These are phyloP conservation scores for Emmelina monodactyla DNA, from an alignment of 2,888 invertebrate genomes.

Conservation along the genomic window DNA sequence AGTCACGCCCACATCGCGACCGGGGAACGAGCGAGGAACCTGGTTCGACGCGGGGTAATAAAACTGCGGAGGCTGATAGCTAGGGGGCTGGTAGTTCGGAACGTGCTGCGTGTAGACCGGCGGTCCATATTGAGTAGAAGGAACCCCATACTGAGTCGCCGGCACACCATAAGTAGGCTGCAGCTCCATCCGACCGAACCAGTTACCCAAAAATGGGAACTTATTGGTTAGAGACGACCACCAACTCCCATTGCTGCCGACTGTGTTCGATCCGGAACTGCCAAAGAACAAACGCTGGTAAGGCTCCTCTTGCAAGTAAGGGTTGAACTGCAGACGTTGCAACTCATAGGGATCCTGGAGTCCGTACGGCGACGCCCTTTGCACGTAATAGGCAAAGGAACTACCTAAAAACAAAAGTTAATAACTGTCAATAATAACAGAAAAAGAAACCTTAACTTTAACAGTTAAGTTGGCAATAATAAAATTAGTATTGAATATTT, in stretches of 20 bases:
- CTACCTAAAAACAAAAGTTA: constrained; percentile 51
- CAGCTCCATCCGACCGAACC: constrained; percentile 52
- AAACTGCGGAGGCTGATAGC: constrained; percentile 17
- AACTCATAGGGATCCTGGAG: constrained; percentile 39
- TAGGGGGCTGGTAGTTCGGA: constrained; percentile 19
- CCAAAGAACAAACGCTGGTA: constrained; percentile 53
- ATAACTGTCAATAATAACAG: too few species aligned
- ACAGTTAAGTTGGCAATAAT: too few species aligned
- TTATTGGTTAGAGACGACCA: constrained; percentile 54
- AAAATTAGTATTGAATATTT: too few species aligned
- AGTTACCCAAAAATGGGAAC: constrained; percentile 46
- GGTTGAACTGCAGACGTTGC: constrained; percentile 25
- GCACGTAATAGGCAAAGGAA: constrained; percentile 39
- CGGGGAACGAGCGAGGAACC: constrained; percentile 24
- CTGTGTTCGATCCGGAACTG: constrained; percentile 46
- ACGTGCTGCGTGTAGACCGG: constrained; percentile 18
- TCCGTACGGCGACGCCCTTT: constrained; percentile 42
- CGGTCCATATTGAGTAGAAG: constrained; percentile 21
- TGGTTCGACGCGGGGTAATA: constrained; percentile 21
- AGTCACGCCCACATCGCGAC: constrained; percentile 46
- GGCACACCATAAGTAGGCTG: constrained; percentile 35
- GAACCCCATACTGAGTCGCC: constrained; percentile 15
- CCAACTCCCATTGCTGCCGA: constrained; percentile 42
- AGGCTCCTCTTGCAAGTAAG: constrained; percentile 33
- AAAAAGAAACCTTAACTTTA: too few species aligned